phyloP scores from a whole-genome alignment of 1,140 invertebrate species.

The Apis laboriosa region DNA sequence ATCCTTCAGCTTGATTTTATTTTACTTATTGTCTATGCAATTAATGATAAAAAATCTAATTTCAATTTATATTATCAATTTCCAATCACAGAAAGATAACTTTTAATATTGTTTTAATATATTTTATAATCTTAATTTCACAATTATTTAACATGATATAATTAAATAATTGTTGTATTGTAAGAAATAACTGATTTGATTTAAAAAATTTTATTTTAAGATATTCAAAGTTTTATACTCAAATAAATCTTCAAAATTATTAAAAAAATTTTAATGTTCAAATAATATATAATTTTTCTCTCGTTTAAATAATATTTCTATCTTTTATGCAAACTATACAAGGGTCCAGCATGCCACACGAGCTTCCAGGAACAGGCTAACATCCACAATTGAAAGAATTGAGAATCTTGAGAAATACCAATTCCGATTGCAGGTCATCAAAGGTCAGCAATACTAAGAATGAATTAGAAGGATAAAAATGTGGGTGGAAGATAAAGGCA shows the following conservation, averaged over 20 bases:
- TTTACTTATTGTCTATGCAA: not conserved
- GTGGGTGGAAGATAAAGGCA: slow-evolving; percentile 1
- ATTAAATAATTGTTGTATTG: not conserved
- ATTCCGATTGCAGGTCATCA: slow-evolving; percentile 36
- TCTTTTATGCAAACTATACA: slow-evolving; percentile 23
- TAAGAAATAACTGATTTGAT: not conserved
- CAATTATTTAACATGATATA: not conserved
- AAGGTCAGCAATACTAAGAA: slow-evolving; percentile 27
- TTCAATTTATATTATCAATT: too few species aligned
- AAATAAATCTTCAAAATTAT: too few species aligned
- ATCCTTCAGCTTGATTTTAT: not conserved
- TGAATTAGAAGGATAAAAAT: slow-evolving; percentile 8
- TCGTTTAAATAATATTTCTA: not conserved
- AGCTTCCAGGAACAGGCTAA: slow-evolving; percentile 74
- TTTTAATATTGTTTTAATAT: not conserved
- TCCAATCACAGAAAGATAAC: not conserved
- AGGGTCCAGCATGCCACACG: slow-evolving; percentile 73
- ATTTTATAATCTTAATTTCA: not conserved
- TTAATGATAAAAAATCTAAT: not conserved
- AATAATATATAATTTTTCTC: not conserved
- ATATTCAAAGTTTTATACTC: not conserved
- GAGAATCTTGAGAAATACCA: slow-evolving; percentile 45
- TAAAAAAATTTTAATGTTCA: not conserved
- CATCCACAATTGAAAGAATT: slow-evolving; percentile 64
- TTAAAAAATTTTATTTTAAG: too few species aligned